Conservation (phyloP, 2,797 vertebrate species). For the Sebastes itinus region DNA sequence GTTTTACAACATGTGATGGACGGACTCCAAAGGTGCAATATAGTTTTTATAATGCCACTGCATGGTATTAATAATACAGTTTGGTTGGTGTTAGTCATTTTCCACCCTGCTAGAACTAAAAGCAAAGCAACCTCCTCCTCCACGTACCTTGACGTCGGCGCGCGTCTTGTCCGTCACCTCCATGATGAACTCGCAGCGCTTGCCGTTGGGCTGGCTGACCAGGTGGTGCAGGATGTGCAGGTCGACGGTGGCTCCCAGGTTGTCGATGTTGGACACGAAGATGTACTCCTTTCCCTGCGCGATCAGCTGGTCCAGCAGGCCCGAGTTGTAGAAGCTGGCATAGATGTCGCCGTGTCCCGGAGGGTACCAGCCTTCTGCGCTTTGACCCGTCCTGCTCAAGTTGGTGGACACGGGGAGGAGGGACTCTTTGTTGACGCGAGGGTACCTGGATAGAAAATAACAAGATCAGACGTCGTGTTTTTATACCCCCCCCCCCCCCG, state of each 20-base stretch:
- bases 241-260: conserved; percentile 96
- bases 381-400: conserved; percentile 88
- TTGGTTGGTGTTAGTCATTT: not conserved
- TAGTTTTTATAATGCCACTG: not conserved
- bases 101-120: not conserved
- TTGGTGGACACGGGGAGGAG: conserved; percentile 90
- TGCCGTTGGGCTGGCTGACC: conserved; percentile 91
- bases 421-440: conserved; percentile 94
- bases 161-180: conserved; percentile 98
- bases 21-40: not conserved
- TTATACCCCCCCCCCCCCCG: no score
- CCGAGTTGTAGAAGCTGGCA: conserved; percentile 93
- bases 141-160: conserved; percentile 92
- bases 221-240: conserved; percentile 94
- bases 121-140: not conserved
- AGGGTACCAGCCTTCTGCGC: conserved; percentile 92
- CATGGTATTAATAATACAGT: not conserved
- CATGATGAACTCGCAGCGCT: conserved; percentile 95
- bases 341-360: conserved; percentile 96
- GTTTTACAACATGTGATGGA: not conserved
- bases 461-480: not conserved
- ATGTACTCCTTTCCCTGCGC: conserved; percentile 93
- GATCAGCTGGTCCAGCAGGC: conserved; percentile 90
- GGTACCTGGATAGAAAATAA: conserved; percentile 82
- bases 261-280: conserved; percentile 97